phyloP scores from a whole-genome alignment of 2,113 vertebrate genomes.

The Recurvirostra avosetta region DNA sequence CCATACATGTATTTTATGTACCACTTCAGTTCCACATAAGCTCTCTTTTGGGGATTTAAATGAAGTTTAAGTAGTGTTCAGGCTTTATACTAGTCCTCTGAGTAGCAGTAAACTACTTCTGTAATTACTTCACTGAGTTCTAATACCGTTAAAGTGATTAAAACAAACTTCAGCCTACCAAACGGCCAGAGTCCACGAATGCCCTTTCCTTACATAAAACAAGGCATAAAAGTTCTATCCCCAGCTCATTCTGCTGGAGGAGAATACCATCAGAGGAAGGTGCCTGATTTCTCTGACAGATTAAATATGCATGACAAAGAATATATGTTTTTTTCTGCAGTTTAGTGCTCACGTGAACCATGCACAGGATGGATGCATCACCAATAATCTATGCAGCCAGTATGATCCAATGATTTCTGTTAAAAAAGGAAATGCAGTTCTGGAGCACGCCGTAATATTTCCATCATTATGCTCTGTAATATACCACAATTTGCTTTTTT shows the following conservation, averaged over 20 bases:
- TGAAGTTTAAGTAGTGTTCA: not conserved
- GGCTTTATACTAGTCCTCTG: not conserved
- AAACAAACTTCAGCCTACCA: not conserved
- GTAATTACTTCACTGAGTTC: not conserved
- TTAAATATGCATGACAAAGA: not conserved
- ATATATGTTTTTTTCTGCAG: not conserved
- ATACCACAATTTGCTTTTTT: not conserved
- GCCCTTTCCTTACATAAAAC: not conserved
- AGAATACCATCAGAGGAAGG: not conserved
- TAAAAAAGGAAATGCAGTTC: not conserved
- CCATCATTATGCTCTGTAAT: not conserved
- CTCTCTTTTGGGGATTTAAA: not conserved
- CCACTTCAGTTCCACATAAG: not conserved
- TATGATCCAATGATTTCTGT: not conserved
- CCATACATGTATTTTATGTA: not conserved
- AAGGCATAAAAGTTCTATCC: not conserved
- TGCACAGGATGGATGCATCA: not conserved
- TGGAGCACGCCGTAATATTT: accelerated
- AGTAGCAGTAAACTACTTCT: not conserved
- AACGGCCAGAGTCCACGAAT: not conserved
- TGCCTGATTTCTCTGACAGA: not conserved
- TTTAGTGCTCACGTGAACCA: not conserved
- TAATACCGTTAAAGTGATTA: not conserved
- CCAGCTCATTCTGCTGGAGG: not conserved
- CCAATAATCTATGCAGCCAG: not conserved